phyloP scores from a whole-genome alignment of 2,797 vertebrate species.

The Trematomus bernacchii region DNA sequence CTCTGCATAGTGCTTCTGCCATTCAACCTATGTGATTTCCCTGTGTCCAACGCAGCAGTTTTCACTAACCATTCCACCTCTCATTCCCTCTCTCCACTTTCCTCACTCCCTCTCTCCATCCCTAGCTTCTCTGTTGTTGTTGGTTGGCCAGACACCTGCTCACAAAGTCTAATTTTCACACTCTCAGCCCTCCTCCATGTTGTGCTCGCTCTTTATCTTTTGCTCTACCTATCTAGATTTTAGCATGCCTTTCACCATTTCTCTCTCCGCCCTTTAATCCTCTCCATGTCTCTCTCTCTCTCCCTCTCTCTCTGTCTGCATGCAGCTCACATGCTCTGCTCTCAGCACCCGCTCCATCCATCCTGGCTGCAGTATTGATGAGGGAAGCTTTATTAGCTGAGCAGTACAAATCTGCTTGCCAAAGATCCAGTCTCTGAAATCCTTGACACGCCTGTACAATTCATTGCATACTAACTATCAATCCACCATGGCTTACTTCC shows the following conservation, averaged over 20 bases:
- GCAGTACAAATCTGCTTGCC: conserved; percentile 50
- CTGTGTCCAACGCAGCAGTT: conserved; percentile 58
- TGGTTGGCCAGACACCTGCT: conserved; percentile 28
- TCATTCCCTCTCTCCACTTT: conserved; percentile 52
- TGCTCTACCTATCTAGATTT: conserved; percentile 42
- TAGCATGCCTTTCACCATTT: conserved; percentile 24
- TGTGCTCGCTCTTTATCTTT: conserved; percentile 37
- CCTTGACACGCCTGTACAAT: conserved; percentile 14
- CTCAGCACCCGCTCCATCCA: conserved; percentile 39
- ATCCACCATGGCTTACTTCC: background rate
- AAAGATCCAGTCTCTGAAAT: conserved; percentile 37
- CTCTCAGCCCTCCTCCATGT: conserved; percentile 15
- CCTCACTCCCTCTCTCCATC: conserved; percentile 57
- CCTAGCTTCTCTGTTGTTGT: conserved; percentile 37
- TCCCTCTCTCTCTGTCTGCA: conserved; percentile 43
- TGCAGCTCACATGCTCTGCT: no score
- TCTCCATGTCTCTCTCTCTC: background rate
- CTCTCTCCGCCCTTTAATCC: background rate
- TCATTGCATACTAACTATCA: conserved; percentile 10
- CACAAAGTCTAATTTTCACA: conserved; percentile 44
- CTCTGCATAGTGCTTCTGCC: conserved; percentile 15
- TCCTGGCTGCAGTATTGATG: conserved; percentile 59
- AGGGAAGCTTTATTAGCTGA: conserved; percentile 46
- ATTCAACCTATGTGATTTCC: conserved; percentile 30
- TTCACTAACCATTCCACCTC: conserved; percentile 55